Base-by-base conservation (phyloP, 1,140 invertebrate genomes). In the Trialeurodes vaporariorum region DNA sequence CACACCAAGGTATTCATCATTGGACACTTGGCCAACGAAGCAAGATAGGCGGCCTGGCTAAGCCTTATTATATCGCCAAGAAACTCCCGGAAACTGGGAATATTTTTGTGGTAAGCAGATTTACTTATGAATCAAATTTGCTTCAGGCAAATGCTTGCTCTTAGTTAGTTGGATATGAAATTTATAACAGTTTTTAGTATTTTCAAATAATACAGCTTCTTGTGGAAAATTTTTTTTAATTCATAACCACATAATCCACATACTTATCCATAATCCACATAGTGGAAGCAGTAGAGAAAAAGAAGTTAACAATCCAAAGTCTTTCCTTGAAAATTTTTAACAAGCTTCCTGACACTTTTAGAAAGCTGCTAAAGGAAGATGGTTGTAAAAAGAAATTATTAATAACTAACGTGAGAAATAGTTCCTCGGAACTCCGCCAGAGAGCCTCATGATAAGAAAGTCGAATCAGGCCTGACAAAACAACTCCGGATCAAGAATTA, bases 21-120 rank as follows among this genome's bases (percentile, higher is more conserved):
- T 96, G 88, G 88, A 97, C 94, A 12, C 72, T 96, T 67, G 94
- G 96, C n/a, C 94, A 98, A 80, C 81, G 88, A 73, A 86, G 87
- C 72, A 79, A 79, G 61, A 74, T 93, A 1, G 71, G 76, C 25
- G 85, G 85, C 24, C 75, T 72, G 21, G 68, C 79, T 59, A 75
- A 82, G 67, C 77, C 85, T 21, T 90, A 86, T 75, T 97, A 86
- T 81, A 82, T 93, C 49, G 88, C 82, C 63, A 80, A 83, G 49
- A 92, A 94, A 77, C 80, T 91, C 76, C 69, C 80, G 0, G 61
- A 79, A 23, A 86, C 82, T 25, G 88, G 92, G 74, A 81, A 84
- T 69, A 92, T 98, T 69, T 85, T 85, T 78, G 90, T 94, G 76
- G 63, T 65, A 34, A 21, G 93, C 94, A 5, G 83, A 81, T 81